Base-by-base conservation (phyloP, 2,888 invertebrate genomes). In the Listrodromus nycthemerus region DNA sequence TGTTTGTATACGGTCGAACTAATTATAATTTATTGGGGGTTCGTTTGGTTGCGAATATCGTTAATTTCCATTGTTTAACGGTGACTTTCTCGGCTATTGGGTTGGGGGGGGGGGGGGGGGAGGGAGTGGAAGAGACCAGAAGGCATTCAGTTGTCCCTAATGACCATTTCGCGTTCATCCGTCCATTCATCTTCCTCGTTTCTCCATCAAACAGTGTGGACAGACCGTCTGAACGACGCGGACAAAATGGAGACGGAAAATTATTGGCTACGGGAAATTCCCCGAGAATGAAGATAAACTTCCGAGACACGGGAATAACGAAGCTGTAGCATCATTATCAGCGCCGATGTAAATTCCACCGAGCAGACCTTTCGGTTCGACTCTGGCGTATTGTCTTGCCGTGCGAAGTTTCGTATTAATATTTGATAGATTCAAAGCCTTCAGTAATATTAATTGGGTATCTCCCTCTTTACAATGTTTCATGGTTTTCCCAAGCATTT, bases 131-230 rank as follows among this genome's bases (percentile, higher is more conserved):
- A 33, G 33, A 41, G 13, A 55, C 24, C 24, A 10, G 55, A 4
- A 10, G 55, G 2, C 10, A 24, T 55, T 55, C 55, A 13, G 21
- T 55, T 55, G 10, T 55, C 21, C 21, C 55, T 55, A 55, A 55
- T 55, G 55, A 55, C 10, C 55, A 24, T 55, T 55, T 24, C 55
- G 24, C 55, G 55, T 55, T 55, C 24, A 55, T 55, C 24, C 55
- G 13, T 55, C 55, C 55, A 55, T 55, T 21, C 55, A 55, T 55
- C 55, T 55, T 55, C 24, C 21, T 55, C 24, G 55, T 55, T 52
- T 55, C 21, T 10, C 55, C 24, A 2, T 10, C 55, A 55, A 55
- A 55, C 55, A 24, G 24, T 13, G 24, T 2, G 55, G 21, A 21
- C 55, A 24, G 13, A 24, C 19, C 55, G 55, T 24, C 10, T 21